A percentile compares a stretch with the other conserved stretches of the same genome.
Conservation (phyloP, 2,888 invertebrate genomes). For the Limnephilus marmoratus region DNA sequence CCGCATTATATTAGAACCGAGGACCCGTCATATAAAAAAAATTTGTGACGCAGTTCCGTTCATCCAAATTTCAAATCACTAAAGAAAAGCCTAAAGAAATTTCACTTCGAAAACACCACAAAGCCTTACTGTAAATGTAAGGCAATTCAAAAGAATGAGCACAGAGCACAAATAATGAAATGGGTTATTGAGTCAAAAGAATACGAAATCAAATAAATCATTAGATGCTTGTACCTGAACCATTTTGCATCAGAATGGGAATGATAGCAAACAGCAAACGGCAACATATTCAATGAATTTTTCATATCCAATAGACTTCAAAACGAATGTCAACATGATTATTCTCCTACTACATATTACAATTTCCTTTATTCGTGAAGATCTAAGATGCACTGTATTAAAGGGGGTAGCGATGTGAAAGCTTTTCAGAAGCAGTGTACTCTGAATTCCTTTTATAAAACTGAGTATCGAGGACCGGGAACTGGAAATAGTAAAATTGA, state of each 20-base stretch:
- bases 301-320: background rate
- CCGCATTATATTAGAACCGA: too few species aligned
- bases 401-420: background rate
- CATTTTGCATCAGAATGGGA: background rate
- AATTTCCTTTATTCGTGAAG: background rate
- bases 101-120: background rate
- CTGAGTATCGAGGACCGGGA: background rate
- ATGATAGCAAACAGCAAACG: background rate
- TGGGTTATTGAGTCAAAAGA: background rate
- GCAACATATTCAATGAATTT: background rate
- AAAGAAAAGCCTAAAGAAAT: too few species aligned
- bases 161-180: background rate
- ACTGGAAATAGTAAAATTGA: background rate
- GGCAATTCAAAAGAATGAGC: background rate
- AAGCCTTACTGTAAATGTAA: background rate
- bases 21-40: too few species aligned
- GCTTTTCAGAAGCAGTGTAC: background rate
- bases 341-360: background rate
- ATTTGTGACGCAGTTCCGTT: too few species aligned
- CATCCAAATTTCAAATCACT: too few species aligned
- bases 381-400: background rate
- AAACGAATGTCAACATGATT: background rate
- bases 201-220: background rate
- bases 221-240: background rate
- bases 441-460: background rate